Conservation (phyloP, 2,888 invertebrate genomes). For the Clostera curtula region DNA sequence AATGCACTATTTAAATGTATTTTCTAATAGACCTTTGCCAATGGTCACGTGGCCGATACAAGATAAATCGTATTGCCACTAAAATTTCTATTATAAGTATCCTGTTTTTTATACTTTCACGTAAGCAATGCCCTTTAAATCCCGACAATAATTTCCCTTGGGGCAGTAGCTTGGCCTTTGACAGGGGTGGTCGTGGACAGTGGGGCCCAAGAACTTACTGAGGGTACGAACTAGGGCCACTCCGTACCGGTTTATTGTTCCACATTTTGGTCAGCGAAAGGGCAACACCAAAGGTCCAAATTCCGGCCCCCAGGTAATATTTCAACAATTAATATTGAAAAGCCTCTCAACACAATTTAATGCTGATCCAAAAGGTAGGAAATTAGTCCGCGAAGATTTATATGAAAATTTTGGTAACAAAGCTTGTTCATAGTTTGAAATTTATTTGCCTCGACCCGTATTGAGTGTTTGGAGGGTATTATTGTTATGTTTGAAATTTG, state of each 20-base stretch:
- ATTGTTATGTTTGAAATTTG: constrained; percentile 22
- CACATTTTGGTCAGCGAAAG: constrained; percentile 70
- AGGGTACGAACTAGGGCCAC: constrained; percentile 60
- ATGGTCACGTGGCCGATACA: constrained; percentile 53
- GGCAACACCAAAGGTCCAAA: constrained; percentile 55
- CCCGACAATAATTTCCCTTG: constrained; percentile 74
- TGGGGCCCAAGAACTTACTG: constrained; percentile 55
- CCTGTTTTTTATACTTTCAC: constrained; percentile 62
- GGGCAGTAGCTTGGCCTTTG: constrained; percentile 63
- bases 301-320: constrained; percentile 44
- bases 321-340: constrained; percentile 52
- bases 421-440: constrained; percentile 29
- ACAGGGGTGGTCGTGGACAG: constrained; percentile 67
- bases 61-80: constrained; percentile 45
- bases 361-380: constrained; percentile 34
- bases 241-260: constrained; percentile 64
- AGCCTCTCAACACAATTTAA: constrained; percentile 28
- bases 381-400: constrained; percentile 40
- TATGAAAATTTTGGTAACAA: constrained; percentile 33
- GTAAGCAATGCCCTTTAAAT: constrained; percentile 74
- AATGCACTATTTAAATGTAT: constrained; percentile 10
- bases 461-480: constrained; percentile 28
- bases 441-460: constrained; percentile 28
- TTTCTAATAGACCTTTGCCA: constrained; percentile 27
- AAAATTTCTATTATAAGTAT: constrained; percentile 57